phyloP scores from a whole-genome alignment of 2,797 vertebrate genomes.

The Sebastes baramenuke region DNA sequence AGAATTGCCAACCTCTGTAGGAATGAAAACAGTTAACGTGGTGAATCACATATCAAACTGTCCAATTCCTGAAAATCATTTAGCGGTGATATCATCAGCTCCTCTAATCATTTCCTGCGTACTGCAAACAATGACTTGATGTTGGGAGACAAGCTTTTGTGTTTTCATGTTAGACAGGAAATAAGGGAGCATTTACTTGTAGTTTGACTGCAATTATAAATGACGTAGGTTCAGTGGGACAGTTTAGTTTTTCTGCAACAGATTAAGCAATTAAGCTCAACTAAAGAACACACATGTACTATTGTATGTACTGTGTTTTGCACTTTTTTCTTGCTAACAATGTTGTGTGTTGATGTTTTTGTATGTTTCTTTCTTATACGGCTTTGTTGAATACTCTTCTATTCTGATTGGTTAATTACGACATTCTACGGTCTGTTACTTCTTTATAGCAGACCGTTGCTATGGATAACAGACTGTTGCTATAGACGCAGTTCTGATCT shows the following conservation, averaged over 20 bases:
- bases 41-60: constrained; percentile 1
- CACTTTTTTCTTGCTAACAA: not conserved
- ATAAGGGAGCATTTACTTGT: not conserved
- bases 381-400: too few relatives aligned
- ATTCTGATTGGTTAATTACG: too few relatives aligned
- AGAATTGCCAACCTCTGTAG: not conserved
- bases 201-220: not conserved
- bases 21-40: not conserved
- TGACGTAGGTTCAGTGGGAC: not conserved
- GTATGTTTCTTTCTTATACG: not conserved
- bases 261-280: not conserved
- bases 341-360: not conserved
- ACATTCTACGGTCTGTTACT: too few relatives aligned
- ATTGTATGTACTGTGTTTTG: not conserved
- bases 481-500: accelerated
- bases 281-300: not conserved
- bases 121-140: constrained; percentile 8
- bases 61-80: constrained; percentile 3
- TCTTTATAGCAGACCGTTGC: too few relatives aligned
- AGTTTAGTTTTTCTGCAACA: not conserved
- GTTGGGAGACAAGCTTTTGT: not conserved
- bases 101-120: constrained; percentile 21
- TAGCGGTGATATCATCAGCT: constrained; percentile 9
- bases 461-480: too few relatives aligned
- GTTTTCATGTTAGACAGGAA: not conserved